Conservation (phyloP, 2,797 vertebrate species). For the Dromococcyx pavoninus region DNA sequence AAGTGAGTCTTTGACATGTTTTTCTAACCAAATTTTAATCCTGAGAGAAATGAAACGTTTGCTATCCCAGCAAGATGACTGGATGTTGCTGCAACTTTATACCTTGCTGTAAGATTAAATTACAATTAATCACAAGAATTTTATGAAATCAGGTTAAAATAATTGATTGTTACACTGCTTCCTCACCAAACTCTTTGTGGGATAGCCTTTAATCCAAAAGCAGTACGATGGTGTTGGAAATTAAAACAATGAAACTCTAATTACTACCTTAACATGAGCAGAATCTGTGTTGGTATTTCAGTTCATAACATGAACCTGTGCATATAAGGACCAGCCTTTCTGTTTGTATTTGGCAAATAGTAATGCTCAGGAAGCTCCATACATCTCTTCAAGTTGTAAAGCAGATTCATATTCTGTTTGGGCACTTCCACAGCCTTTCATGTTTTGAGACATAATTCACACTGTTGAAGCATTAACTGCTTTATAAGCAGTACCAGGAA, state of each 20-base stretch:
- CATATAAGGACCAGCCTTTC: background rate
- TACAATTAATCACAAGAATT: background rate
- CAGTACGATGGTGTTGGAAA: background rate
- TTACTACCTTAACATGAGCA: background rate
- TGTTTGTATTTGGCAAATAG: background rate
- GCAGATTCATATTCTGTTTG: background rate
- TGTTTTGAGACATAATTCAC: background rate
- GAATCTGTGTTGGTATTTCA: background rate
- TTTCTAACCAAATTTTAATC: background rate
- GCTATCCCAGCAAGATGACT: background rate
- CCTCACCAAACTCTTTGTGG: background rate
- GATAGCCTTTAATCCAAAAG: background rate
- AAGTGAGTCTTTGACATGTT: background rate
- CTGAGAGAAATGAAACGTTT: background rate
- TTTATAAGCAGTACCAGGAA: background rate
- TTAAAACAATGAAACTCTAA: background rate
- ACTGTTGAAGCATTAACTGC: background rate
- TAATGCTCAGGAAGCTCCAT: background rate
- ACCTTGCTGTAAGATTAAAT: background rate
- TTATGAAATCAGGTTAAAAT: background rate
- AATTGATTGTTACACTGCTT: background rate
- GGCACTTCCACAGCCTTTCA: background rate
- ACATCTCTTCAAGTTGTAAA: background rate
- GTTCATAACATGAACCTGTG: background rate
- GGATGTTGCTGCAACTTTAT: background rate